These are phyloP conservation scores for Drosophila athabasca DNA, from an alignment of 1,140 invertebrate species.

Conservation along the genomic window DNA sequence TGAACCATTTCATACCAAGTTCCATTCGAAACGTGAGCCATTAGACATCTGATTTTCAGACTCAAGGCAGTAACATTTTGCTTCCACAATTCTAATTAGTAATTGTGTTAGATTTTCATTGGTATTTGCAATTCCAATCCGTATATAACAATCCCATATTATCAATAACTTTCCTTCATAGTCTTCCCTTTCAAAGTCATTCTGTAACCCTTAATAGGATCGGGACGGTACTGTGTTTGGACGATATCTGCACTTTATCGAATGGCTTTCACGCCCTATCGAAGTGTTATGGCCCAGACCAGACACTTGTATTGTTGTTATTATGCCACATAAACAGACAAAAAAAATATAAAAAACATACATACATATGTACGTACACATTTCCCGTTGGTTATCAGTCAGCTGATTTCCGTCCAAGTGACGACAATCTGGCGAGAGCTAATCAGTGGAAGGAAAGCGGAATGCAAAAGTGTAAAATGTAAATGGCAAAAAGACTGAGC, in stretches of 20 bases:
- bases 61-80: too few species aligned
- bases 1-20: too few species aligned
- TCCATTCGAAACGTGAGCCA: too few species aligned
- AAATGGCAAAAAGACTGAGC: conserved; percentile 37
- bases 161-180: too few species aligned
- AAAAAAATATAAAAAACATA: conserved; percentile 2
- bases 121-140: too few species aligned
- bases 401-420: conserved; percentile 36
- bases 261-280: conserved; percentile 30
- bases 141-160: too few species aligned
- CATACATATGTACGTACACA: conserved; percentile 8
- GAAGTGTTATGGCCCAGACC: conserved; percentile 15
- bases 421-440: conserved; percentile 19
- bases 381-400: conserved; percentile 34
- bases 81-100: too few species aligned
- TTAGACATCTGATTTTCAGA: too few species aligned
- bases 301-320: conserved; percentile 40
- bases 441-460: conserved; percentile 45
- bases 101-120: too few species aligned
- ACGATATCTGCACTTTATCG: conserved; percentile 30
- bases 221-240: not conserved
- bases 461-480: conserved; percentile 43
- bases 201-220: not conserved
- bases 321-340: conserved; percentile 6
- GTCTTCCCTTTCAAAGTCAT: too few species aligned